These are phyloP conservation scores for Arenicola marina DNA, from an alignment of 2,888 invertebrate species.

Conservation along the genomic window DNA sequence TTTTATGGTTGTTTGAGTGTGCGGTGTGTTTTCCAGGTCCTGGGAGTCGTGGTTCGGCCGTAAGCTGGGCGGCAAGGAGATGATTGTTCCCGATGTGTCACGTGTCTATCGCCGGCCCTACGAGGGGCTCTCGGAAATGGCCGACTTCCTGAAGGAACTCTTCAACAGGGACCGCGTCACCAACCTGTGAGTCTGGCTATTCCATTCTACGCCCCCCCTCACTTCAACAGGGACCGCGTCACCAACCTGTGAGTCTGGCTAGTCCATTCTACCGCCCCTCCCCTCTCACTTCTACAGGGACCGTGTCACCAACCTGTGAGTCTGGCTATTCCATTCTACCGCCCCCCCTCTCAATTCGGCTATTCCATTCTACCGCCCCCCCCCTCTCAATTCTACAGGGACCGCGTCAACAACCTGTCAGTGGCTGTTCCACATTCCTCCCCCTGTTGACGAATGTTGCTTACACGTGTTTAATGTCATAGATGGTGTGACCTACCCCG, in stretches of 20 bases:
- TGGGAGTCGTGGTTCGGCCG: constrained; percentile 55
- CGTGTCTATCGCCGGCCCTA: constrained; percentile 54
- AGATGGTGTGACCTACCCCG: too few relatives aligned
- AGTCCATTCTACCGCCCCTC: too few relatives aligned
- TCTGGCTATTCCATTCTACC: too few relatives aligned
- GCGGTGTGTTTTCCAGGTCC: constrained; percentile 36
- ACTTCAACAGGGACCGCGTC: constrained; percentile 50
- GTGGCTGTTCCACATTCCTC: too few relatives aligned
- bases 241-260: too few relatives aligned
- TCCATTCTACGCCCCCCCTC: too few relatives aligned
- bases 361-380: too few relatives aligned
- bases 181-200: constrained; percentile 53
- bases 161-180: constrained; percentile 51
- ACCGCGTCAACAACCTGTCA: constrained; percentile 51
- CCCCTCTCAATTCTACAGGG: constrained; percentile 52
- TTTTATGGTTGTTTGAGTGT: too few relatives aligned
- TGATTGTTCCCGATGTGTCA: constrained; percentile 59
- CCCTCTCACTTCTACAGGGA: constrained; percentile 54
- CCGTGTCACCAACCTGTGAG: constrained; percentile 52
- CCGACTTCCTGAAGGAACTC: constrained; percentile 46
- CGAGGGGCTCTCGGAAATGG: constrained; percentile 38
- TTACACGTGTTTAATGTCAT: too few relatives aligned
- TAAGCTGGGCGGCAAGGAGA: constrained; percentile 36
- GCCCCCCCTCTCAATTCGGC: too few relatives aligned
- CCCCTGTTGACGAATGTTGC: too few relatives aligned